phyloP scores from a whole-genome alignment of 2,888 invertebrate species.

The Ichneumon xanthorius region DNA sequence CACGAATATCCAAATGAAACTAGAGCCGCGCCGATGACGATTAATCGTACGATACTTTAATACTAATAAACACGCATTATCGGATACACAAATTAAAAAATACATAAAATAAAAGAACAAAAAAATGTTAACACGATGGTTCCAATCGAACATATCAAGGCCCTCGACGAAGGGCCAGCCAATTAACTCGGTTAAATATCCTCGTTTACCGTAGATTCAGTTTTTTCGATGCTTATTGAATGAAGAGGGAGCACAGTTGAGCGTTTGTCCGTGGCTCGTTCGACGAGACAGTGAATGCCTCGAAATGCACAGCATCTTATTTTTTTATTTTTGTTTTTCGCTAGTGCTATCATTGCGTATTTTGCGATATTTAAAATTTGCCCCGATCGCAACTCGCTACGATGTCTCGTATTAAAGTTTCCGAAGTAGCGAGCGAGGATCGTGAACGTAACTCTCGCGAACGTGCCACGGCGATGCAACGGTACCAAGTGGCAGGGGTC shows the following conservation, averaged over 20 bases:
- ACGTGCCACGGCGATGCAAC: constrained; percentile 56
- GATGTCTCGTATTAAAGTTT: background rate
- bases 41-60: constrained; percentile 14
- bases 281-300: constrained; percentile 38
- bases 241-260: constrained; percentile 50
- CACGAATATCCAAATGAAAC: constrained; percentile 28
- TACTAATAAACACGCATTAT: constrained; percentile 41
- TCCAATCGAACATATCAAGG: constrained; percentile 81
- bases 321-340: constrained; percentile 7
- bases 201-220: constrained; percentile 75
- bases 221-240: constrained; percentile 76
- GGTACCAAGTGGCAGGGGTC: constrained; percentile 75
- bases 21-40: constrained; percentile 23
- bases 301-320: background rate
- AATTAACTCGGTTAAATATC: constrained; percentile 74
- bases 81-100: constrained; percentile 19
- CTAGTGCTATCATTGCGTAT: background rate
- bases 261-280: constrained; percentile 50
- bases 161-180: constrained; percentile 75
- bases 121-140: constrained; percentile 72
- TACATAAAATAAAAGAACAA: constrained; percentile 1
- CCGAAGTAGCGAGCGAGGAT: background rate
- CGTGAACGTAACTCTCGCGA: constrained; percentile 34
- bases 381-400: background rate
- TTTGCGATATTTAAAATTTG: background rate